Conservation (phyloP, 2,113 vertebrate genomes). For the Ahaetulla prasina region DNA sequence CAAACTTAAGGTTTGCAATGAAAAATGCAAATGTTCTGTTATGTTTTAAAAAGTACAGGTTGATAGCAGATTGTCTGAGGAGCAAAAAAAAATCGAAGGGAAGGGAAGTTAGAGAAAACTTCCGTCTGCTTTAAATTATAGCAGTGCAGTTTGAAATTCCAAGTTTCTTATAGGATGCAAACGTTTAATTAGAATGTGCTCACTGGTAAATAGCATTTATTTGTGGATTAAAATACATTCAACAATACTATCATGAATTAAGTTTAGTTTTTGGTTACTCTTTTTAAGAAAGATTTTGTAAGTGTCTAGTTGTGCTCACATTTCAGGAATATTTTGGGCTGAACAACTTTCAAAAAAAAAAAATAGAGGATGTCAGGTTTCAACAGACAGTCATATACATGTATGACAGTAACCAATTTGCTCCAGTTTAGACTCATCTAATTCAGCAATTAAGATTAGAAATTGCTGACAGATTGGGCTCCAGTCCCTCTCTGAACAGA, state of each 20-base stretch:
- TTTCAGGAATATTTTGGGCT: not conserved
- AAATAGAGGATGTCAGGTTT: not conserved
- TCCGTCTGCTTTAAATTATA: not conserved
- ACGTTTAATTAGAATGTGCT: not conserved
- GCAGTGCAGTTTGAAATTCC: not conserved
- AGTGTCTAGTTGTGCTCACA: not conserved
- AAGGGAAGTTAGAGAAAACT: not conserved
- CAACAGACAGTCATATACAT: not conserved
- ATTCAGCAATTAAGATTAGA: constrained; percentile 11
- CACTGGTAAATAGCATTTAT: not conserved
- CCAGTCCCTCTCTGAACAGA: not conserved
- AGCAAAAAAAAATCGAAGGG: not conserved
- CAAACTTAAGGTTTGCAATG: not conserved
- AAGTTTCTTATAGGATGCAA: not conserved
- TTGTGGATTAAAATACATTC: not conserved
- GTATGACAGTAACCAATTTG: not conserved
- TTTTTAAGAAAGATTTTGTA: not conserved
- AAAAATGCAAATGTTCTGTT: not conserved
- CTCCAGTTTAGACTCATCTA: not conserved
- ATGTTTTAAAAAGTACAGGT: not conserved
- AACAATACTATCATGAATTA: not conserved
- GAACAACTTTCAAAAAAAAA: not conserved
- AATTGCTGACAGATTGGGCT: constrained; percentile 5
- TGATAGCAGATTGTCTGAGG: not conserved
- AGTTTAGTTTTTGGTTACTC: not conserved